Conservation (phyloP, 2,113 vertebrate species). For the Procavia capensis region DNA sequence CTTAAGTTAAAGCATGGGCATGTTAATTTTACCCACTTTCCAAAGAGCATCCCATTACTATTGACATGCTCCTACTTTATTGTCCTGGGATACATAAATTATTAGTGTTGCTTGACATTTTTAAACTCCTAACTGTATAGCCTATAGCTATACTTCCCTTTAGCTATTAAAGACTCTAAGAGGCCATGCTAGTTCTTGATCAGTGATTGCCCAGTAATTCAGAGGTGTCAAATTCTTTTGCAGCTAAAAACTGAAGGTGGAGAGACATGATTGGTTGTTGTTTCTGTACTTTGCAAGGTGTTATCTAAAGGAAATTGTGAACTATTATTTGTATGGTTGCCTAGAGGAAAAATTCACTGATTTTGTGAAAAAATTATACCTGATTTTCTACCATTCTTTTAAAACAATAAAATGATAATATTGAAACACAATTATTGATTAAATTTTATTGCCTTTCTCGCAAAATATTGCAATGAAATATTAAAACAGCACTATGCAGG, state of each 20-base stretch:
- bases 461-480: conserved; percentile 22
- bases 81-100: conserved; percentile 85
- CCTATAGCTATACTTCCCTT: conserved; percentile 81
- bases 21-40: conserved; percentile 83
- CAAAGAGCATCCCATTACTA: conserved; percentile 79
- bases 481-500: neutral
- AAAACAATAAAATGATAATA: neutral
- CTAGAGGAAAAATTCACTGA: neutral
- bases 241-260: neutral
- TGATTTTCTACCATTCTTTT: neutral
- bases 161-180: conserved; percentile 71
- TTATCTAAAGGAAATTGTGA: conserved; percentile 25
- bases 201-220: conserved; percentile 81
- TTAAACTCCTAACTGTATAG: conserved; percentile 82
- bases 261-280: neutral
- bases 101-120: conserved; percentile 81
- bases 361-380: neutral
- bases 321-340: neutral
- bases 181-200: conserved; percentile 80
- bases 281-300: neutral
- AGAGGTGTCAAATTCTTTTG: conserved; percentile 72
- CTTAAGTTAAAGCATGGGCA: conserved; percentile 32
- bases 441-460: conserved; percentile 42
- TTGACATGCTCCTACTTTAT: conserved; percentile 85
- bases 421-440: neutral